Evolutionary conservation across 1,140 invertebrate genomes (phyloP).

Genomic region (Acromyrmex charruanus): DNA sequence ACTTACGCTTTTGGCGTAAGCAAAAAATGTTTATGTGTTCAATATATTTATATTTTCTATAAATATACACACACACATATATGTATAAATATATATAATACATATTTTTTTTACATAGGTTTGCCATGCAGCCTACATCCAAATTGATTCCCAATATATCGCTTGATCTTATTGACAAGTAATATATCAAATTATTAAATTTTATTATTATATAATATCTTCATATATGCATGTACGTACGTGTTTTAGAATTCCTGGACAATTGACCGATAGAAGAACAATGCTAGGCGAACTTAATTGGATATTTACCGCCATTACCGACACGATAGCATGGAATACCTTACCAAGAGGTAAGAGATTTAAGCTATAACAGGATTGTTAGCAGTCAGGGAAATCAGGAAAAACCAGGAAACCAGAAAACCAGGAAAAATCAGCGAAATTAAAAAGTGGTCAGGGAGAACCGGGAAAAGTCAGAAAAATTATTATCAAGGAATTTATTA

Average conservation of each 20-base stretch:
- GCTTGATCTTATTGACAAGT: slow-evolving; percentile 96
- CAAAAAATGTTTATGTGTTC: not conserved
- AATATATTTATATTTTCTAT: slow-evolving; percentile 29
- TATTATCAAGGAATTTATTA: too few species aligned
- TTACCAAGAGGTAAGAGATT: slow-evolving; percentile 91
- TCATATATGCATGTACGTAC: not conserved
- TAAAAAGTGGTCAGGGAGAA: too few species aligned
- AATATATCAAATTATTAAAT: slow-evolving; percentile 81
- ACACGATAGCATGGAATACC: slow-evolving; percentile 99
- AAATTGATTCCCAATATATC: slow-evolving; percentile 93
- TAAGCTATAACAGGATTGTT: not conserved
- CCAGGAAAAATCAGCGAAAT: too few species aligned
- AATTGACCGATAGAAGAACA: slow-evolving; percentile 97
- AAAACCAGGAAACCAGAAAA: too few species aligned
- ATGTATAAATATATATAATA: slow-evolving; percentile 22
- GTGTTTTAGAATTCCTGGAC: slow-evolving; percentile 94
- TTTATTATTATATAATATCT: slow-evolving; percentile 20
- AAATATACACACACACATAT: not conserved
- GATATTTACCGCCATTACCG: slow-evolving; percentile 99
- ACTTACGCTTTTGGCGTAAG: not conserved
- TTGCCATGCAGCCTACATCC: slow-evolving; percentile 94
- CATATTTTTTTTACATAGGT: slow-evolving; percentile 86
- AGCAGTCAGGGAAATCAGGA: too few species aligned
- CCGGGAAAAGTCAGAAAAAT: too few species aligned
- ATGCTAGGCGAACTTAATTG: slow-evolving; percentile 99